Conservation (phyloP, 1,140 invertebrate species). For the Antheraea pernyi region DNA sequence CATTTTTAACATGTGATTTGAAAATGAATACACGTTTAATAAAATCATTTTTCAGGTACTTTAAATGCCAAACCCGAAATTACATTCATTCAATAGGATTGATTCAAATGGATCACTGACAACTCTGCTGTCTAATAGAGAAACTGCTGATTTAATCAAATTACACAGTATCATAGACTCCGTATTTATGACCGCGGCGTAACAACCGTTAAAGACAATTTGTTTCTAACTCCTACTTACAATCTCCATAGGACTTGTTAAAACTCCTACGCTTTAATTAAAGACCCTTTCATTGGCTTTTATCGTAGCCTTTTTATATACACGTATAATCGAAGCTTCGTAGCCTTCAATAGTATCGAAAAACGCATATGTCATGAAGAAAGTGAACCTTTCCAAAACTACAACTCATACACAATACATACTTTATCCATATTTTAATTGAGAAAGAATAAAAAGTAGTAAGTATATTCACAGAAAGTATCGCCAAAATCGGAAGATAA, state of each 20-base stretch:
- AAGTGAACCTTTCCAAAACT: constrained; percentile 50
- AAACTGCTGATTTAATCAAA: neutral
- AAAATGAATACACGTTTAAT: too few species aligned
- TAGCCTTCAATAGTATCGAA: constrained; percentile 43
- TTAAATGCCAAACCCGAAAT: too few species aligned
- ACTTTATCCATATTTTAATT: constrained; percentile 59
- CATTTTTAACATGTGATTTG: too few species aligned
- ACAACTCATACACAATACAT: constrained; percentile 47
- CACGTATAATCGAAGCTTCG: too few species aligned
- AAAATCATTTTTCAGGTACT: too few species aligned
- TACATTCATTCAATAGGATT: neutral
- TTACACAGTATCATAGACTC: neutral
- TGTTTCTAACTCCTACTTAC: constrained; percentile 8
- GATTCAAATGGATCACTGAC: neutral
- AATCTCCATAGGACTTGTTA: constrained; percentile 19
- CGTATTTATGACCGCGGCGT: neutral
- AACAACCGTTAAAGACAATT: constrained; percentile 6
- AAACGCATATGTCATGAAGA: constrained; percentile 57
- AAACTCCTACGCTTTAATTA: constrained; percentile 55
- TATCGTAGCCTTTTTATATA: constrained; percentile 28
- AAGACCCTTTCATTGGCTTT: constrained; percentile 55
- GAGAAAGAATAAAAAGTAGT: constrained; percentile 68
- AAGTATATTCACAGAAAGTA: constrained; percentile 61
- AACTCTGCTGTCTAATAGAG: neutral
- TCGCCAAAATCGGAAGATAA: constrained; percentile 50